Percentiles rank a stretch among this genome's conserved stretches.
phyloP scores from a whole-genome alignment of 1,140 invertebrate genomes.

The Diuraphis noxia region DNA sequence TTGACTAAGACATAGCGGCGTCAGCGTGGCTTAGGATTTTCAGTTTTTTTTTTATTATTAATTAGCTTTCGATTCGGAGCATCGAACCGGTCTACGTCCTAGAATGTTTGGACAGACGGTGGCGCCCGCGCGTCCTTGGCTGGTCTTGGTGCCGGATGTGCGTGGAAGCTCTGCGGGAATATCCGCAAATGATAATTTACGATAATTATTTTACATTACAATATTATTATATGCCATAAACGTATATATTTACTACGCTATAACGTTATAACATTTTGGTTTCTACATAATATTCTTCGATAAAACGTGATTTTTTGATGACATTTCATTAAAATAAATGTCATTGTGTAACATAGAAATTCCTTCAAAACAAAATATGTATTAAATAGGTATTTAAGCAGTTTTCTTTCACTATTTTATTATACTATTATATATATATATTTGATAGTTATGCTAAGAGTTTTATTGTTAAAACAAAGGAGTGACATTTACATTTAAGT shows the following conservation, averaged over 20 bases:
- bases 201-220: background rate
- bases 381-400: background rate
- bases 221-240: background rate
- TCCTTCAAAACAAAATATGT: background rate
- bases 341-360: background rate
- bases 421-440: background rate
- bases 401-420: background rate
- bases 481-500: background rate
- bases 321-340: background rate
- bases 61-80: background rate
- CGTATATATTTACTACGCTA: background rate
- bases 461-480: background rate
- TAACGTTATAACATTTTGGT: background rate
- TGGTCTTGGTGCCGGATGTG: background rate
- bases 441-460: background rate
- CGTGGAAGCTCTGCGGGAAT: background rate
- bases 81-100: background rate
- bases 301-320: background rate
- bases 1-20: background rate
- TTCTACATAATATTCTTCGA: background rate
- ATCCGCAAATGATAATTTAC: constrained; percentile 1
- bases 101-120: background rate
- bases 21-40: background rate
- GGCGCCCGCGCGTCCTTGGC: background rate
- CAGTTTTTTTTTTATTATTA: background rate